phyloP scores from a whole-genome alignment of 1,140 invertebrate genomes.

The Scylla paramamosain region DNA sequence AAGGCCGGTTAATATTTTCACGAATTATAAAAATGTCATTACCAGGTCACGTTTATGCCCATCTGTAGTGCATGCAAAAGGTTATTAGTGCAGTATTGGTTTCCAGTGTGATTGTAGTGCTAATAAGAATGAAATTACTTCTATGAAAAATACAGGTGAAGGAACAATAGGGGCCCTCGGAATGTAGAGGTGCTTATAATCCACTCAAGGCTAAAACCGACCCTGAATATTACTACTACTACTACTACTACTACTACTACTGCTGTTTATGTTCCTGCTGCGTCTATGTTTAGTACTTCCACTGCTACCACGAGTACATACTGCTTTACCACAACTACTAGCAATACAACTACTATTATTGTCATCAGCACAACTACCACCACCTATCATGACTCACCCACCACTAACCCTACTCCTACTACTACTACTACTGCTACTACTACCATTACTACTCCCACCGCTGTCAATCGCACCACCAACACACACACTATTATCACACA shows the following conservation, averaged over 20 bases:
- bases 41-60: no score
- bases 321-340: neutral
- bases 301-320: neutral
- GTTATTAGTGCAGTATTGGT: no score
- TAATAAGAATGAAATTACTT: no score
- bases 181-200: no score
- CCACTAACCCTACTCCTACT: neutral
- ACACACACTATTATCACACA: neutral
- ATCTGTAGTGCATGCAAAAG: no score
- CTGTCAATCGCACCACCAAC: neutral
- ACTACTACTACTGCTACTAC: neutral
- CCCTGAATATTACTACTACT: neutral
- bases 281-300: neutral
- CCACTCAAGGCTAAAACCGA: no score
- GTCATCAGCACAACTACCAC: neutral
- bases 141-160: no score
- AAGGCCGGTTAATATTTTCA: neutral
- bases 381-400: no score
- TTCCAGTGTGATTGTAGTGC: no score
- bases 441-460: neutral
- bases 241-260: conserved; percentile 38
- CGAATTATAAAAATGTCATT: neutral
- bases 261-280: neutral
- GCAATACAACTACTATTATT: neutral
- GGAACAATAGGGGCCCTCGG: no score